These are phyloP conservation scores for Enoplosus armatus DNA, from an alignment of 2,797 vertebrate genomes.

Conservation along the genomic window DNA sequence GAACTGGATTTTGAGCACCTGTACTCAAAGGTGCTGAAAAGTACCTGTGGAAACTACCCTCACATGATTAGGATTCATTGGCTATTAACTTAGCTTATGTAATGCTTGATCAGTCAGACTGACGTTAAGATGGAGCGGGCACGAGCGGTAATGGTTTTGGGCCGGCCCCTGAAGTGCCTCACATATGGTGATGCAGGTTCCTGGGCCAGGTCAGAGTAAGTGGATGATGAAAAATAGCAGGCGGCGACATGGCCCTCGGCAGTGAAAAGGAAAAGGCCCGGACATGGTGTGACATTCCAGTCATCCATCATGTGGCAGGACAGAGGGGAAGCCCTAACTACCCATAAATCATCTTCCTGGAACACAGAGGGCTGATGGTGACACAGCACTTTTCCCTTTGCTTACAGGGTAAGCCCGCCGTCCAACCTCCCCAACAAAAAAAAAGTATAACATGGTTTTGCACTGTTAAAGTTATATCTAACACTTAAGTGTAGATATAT, in stretches of 20 bases:
- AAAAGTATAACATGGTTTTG: neutral
- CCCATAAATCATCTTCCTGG: constrained; percentile 88
- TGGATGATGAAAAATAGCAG: constrained; percentile 86
- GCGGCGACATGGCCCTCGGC: constrained; percentile 67
- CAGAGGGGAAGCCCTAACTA: constrained; percentile 67
- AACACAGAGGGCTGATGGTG: constrained; percentile 34
- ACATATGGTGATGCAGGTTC: constrained; percentile 45
- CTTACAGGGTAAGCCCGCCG: constrained; percentile 17
- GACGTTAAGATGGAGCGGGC: constrained; percentile 21
- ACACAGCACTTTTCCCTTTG: constrained; percentile 32
- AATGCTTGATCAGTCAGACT: constrained; percentile 1
- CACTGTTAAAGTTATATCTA: too few relatives aligned
- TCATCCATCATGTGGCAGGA: constrained; percentile 87
- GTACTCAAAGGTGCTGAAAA: neutral
- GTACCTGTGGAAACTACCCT: neutral
- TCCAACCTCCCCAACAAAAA: neutral
- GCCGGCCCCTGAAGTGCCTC: constrained; percentile 12
- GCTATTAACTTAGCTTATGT: constrained; percentile 27
- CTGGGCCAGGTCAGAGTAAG: constrained; percentile 76
- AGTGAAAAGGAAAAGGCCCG: constrained; percentile 69
- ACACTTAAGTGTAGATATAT: neutral
- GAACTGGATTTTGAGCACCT: neutral
- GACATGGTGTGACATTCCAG: constrained; percentile 84
- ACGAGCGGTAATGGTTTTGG: constrained; percentile 49
- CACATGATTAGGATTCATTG: constrained; percentile 14